A percentile compares a stretch with the other conserved stretches of the same genome.
Conservation (phyloP, 2,113 vertebrate genomes). For the Gracilinanus agilis region DNA sequence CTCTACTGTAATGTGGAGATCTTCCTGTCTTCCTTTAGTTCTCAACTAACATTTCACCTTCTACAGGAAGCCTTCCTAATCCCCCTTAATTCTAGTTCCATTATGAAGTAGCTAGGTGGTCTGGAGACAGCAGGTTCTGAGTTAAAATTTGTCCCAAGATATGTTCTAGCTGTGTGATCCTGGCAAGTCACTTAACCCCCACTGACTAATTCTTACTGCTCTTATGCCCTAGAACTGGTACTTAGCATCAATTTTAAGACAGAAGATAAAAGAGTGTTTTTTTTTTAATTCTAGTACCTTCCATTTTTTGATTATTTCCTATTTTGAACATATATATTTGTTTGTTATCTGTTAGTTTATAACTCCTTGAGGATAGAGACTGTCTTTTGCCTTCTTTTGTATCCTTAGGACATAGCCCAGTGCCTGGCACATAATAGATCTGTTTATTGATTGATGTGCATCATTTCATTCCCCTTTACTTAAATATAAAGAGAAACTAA, state of each 20-base stretch:
- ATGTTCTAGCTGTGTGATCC: no score
- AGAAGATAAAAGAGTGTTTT: no score
- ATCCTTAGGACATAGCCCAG: not conserved
- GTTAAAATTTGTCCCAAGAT: no score
- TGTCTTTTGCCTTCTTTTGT: not conserved
- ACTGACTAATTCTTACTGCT: no score
- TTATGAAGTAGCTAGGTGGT: no score
- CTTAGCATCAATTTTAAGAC: no score
- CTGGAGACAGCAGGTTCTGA: no score
- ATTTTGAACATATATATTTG: not conserved
- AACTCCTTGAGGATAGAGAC: not conserved
- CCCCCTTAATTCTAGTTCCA: not conserved
- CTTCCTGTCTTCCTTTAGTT: not conserved
- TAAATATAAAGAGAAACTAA: no score
- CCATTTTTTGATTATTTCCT: not conserved
- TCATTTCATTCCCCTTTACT: no score
- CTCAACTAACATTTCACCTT: not conserved
- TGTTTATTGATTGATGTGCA: not conserved
- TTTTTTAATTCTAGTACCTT: not conserved
- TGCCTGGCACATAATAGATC: not conserved
- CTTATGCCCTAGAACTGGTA: no score
- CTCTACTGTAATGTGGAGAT: not conserved
- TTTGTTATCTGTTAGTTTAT: not conserved
- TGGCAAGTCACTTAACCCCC: no score
- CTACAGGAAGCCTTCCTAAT: not conserved